phyloP scores from a whole-genome alignment of 1,140 invertebrate species.

The Drosophila watanabei region DNA sequence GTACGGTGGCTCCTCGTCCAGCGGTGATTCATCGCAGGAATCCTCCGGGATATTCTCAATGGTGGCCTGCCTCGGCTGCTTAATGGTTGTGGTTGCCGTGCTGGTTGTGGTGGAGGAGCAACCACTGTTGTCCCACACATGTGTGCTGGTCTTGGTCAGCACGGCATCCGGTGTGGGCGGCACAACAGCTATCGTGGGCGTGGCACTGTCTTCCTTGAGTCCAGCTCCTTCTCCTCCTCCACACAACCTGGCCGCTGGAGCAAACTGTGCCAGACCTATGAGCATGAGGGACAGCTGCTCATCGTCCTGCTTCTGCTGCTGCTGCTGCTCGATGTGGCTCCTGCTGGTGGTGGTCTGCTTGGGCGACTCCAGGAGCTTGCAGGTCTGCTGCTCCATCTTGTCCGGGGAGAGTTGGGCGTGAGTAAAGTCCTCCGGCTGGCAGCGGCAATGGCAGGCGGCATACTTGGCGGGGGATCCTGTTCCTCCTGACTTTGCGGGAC shows the following conservation, averaged over 20 bases:
- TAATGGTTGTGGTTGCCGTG: slow-evolving; percentile 57
- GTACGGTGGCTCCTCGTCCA: slow-evolving; percentile 87
- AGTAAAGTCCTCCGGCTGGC: slow-evolving; percentile 75
- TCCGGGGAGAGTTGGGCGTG: slow-evolving; percentile 71
- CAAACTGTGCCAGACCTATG: slow-evolving; percentile 88
- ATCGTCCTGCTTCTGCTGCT: slow-evolving; percentile 77
- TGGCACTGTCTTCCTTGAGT: slow-evolving; percentile 31
- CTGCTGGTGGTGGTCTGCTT: slow-evolving; percentile 46
- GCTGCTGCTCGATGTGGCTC: slow-evolving; percentile 21
- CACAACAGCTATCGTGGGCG: slow-evolving; percentile 90
- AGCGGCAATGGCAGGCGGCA: slow-evolving; percentile 77
- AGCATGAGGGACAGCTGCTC: slow-evolving; percentile 88
- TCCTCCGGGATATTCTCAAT: slow-evolving; percentile 86
- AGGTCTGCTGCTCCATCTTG: slow-evolving; percentile 81
- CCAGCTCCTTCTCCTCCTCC: too few species aligned
- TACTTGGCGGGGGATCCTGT: slow-evolving; percentile 60
- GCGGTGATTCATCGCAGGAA: slow-evolving; percentile 87
- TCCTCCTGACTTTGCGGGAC: slow-evolving; percentile 12
- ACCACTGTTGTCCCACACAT: slow-evolving; percentile 80
- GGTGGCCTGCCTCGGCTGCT: slow-evolving; percentile 71
- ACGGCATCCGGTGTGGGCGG: slow-evolving; percentile 90
- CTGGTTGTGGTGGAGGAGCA: slow-evolving; percentile 52
- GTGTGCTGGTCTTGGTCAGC: slow-evolving; percentile 79
- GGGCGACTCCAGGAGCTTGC: slow-evolving; percentile 79
- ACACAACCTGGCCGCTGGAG: slow-evolving; percentile 88